Evolutionary conservation across 2,888 invertebrate species (phyloP).

Genomic region (Ceratothoa steindachneri): DNA sequence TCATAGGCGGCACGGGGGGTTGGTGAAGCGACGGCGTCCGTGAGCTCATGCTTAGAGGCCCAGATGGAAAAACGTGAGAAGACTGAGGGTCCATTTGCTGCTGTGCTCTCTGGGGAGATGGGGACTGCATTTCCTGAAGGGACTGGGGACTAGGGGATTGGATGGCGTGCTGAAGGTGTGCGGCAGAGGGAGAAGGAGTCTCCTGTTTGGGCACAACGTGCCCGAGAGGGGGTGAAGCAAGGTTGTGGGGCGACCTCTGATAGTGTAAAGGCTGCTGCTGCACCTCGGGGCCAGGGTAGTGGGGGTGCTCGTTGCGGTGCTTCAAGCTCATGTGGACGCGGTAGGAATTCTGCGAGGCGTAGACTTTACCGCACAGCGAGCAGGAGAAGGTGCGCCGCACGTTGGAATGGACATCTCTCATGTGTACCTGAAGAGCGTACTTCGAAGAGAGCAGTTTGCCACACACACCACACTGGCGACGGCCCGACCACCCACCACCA

Average conservation of each 20-base stretch:
- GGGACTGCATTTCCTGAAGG: conserved; percentile 2
- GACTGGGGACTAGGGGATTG: conserved; percentile 2
- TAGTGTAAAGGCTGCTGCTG: conserved; percentile 21
- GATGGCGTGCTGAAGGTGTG: neutral
- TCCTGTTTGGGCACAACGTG: neutral
- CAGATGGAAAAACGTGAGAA: neutral
- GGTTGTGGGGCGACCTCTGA: neutral
- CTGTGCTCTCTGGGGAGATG: neutral
- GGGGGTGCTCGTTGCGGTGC: conserved; percentile 27
- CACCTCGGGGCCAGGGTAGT: neutral
- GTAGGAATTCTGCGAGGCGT: conserved; percentile 51
- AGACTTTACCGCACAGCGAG: conserved; percentile 56
- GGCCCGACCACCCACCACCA: conserved; percentile 41
- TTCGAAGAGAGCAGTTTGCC: conserved; percentile 41
- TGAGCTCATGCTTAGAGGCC: neutral
- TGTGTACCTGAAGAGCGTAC: conserved; percentile 44
- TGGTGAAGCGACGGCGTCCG: neutral
- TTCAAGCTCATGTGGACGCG: conserved; percentile 45
- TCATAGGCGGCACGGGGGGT: neutral
- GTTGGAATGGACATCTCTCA: conserved; percentile 41
- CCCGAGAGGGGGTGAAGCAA: neutral
- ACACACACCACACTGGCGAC: conserved; percentile 38
- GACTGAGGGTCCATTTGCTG: neutral
- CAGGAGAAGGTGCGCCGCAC: conserved; percentile 51
- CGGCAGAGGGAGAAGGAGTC: neutral